phyloP scores from a whole-genome alignment of 2,888 invertebrate genomes.

The Drosophila maculinotata region DNA sequence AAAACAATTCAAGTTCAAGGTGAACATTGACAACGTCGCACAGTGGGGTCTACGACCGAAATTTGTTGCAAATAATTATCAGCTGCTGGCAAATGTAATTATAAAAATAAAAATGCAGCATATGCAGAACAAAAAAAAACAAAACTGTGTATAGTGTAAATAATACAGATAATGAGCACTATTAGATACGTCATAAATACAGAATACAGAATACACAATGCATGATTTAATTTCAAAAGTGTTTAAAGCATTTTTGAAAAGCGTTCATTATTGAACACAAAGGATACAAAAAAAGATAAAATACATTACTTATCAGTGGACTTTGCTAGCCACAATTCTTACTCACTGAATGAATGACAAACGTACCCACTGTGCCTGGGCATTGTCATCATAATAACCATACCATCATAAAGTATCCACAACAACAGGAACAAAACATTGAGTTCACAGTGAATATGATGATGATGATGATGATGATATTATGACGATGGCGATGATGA shows the following conservation, averaged over 20 bases:
- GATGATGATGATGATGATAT: conserved; percentile 19
- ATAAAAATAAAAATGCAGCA: too few relatives aligned
- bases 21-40: conserved; percentile 28
- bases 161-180: too few relatives aligned
- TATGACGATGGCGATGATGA: conserved; percentile 22
- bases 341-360: too few relatives aligned
- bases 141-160: background rate
- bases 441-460: conserved; percentile 40
- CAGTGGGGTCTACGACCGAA: conserved; percentile 17
- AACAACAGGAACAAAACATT: conserved; percentile 26
- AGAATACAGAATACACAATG: too few relatives aligned
- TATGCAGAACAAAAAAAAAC: background rate
- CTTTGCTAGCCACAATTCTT: too few relatives aligned
- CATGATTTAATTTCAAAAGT: too few relatives aligned
- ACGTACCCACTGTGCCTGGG: conserved; percentile 34
- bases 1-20: conserved; percentile 75
- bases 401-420: too few relatives aligned
- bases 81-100: background rate
- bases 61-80: background rate
- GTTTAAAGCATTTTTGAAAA: too few relatives aligned
- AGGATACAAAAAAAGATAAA: too few relatives aligned
- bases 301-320: too few relatives aligned
- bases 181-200: too few relatives aligned
- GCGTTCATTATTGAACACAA: too few relatives aligned
- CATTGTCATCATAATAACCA: conserved; percentile 2